Evolutionary conservation across 1,140 invertebrate species (phyloP), one percentile per base, ranked within the genome.

Genomic region (Drosophila orosa): DNA sequence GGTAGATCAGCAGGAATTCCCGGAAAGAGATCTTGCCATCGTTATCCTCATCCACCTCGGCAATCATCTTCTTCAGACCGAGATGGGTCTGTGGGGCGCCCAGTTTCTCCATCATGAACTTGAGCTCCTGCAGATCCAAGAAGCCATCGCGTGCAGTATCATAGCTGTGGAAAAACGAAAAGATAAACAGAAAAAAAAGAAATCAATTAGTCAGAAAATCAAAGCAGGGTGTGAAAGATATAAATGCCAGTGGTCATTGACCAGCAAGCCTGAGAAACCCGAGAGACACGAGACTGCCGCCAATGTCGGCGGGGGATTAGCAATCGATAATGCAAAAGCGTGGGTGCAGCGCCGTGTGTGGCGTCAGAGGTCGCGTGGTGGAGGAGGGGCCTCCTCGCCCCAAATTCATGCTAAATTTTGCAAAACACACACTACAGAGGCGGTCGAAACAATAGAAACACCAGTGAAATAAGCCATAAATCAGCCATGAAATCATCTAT

Each of bases 61-160:
- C 94, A 78, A 99, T 99, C 98, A 99, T 99, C 35, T 95, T 95
- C 91, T 99, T 99, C 7, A 99, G 93, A 0, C 96, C 96, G 5
- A 99, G 93, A 93, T 99, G 98, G 9, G 98, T 99, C 92, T 99
- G 98, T 13, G 98, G 97, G 10, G 96, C 97, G 19, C 96, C 97
- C n/a, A 99, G 92, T 47, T 97, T 96, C 92, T 99, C 98, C 98
- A 99, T 99, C 97, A 99, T 98, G 12, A 95, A 92, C 92, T 99
- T 99, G 44, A 99, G 92, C 91, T 99, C 98, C 42, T 94, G 94
- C 42, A 99, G 92, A 92, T 98, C 97, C 57, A 99, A 94, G 86
- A 94, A 98, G 37, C 97, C 97, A 92, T 98, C 98, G 54, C 94
- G 94, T 31, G 96, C 96, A 55, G 95, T 95, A 91, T 99, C 98